Conservation (phyloP, 2,113 vertebrate species). For the Semicossyphus pulcher region DNA sequence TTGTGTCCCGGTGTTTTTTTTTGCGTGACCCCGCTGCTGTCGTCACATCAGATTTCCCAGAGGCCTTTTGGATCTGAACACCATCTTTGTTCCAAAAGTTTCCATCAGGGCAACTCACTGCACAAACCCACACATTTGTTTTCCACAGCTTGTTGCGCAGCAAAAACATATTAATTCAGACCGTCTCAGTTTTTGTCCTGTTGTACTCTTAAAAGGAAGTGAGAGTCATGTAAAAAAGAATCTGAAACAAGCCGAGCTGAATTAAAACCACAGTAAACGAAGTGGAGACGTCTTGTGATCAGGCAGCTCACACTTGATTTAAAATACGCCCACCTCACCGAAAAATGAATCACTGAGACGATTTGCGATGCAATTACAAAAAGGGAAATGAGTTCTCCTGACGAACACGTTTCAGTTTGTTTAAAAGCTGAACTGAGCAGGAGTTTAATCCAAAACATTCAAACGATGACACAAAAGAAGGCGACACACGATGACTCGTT, state of each 20-base stretch:
- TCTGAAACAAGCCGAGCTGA: too few relatives aligned
- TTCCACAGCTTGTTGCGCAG: not conserved
- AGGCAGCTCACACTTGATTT: constrained; percentile 28
- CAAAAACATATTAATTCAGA: not conserved
- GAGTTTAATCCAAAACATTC: constrained; percentile 12
- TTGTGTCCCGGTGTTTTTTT: constrained; percentile 4
- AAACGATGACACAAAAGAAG: too few relatives aligned
- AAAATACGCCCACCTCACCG: constrained; percentile 33
- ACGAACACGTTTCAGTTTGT: not conserved
- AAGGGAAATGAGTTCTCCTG: constrained; percentile 38
- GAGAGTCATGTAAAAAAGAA: too few relatives aligned
- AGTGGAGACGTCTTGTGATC: constrained; percentile 34
- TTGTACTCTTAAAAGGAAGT: too few relatives aligned
- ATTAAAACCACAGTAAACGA: constrained; percentile 16
- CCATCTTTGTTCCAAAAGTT: constrained; percentile 45
- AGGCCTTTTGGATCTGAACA: constrained; percentile 36
- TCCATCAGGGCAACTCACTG: not conserved
- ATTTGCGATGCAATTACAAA: constrained; percentile 51
- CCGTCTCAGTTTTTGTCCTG: too few relatives aligned
- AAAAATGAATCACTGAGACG: constrained; percentile 25
- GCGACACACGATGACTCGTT: too few relatives aligned
- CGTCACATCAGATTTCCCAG: constrained; percentile 47
- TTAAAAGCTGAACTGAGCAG: not conserved
- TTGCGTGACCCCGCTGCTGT: constrained; percentile 31
- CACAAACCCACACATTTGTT: constrained; percentile 1